Base-by-base conservation (phyloP, 1,140 invertebrate genomes). In the Nomia melanderi region DNA sequence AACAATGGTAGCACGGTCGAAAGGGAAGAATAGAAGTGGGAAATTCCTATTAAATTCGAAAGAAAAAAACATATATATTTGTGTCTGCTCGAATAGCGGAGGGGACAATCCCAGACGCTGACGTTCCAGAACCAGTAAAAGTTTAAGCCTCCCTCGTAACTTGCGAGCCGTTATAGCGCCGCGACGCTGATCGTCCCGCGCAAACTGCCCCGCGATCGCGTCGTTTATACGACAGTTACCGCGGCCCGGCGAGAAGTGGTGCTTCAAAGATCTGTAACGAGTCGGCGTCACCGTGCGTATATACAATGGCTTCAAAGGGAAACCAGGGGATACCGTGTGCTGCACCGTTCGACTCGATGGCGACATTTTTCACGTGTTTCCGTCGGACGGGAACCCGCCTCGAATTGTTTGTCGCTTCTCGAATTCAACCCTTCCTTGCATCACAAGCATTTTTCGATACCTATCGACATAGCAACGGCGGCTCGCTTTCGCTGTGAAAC, bases 131-230 rank as follows among this genome's bases (percentile, higher is more conserved):
- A 79, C 81, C 82, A 86, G 83, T 88, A 87, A 89, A 90, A 90
- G 84, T 87, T 88, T 88, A 88, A 88, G 86, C 86, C 88, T 86
- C 79, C 78, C 82, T 88, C 87, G 87, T 90, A 87, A 89, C 87
- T 88, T 77, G 54, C 56, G 80, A 66, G 77, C 84, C 77, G 85
- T 88, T 85, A 84, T 82, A 78, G 79, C 79, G 78, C 74, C 75
- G 78, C 85, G 82, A 89, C 85, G 72, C 86, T 83, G 86, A 91
- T 90, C 88, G 83, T 88, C 83, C 75, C 63, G 73, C 76, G 76
- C 81, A 83, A 88, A 89, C 88, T 88, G 78, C 73, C 73, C 81
- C 36, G 80, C 79, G 84, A 85, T 90, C 81, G 76, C 82, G 78
- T 70, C 85, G 74, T 89, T 90, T 90, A 87, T 83, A 80, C 82